phyloP scores from a whole-genome alignment of 2,797 vertebrate genomes.

The Peromyscus eremicus region DNA sequence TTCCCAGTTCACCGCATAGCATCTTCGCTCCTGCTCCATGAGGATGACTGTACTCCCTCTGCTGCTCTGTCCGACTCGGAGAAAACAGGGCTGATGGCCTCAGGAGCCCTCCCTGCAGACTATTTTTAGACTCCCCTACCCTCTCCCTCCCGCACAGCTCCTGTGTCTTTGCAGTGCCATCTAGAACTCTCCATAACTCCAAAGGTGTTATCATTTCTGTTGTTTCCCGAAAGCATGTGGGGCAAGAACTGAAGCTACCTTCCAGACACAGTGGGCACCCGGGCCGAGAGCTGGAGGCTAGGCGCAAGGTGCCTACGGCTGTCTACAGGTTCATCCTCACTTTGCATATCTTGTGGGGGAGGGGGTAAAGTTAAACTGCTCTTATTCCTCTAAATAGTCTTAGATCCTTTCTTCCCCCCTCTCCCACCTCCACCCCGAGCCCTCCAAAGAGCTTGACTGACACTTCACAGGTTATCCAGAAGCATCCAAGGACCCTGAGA shows the following conservation, averaged over 20 bases:
- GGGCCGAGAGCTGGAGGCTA: background rate
- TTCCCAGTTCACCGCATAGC: conserved; percentile 65
- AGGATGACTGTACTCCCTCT: conserved; percentile 66
- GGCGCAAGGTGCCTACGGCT: too few relatives aligned
- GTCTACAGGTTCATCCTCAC: background rate
- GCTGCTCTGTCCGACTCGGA: conserved; percentile 15
- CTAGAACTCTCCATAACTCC: background rate
- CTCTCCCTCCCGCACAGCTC: conserved; percentile 7
- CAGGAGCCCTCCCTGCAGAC: background rate
- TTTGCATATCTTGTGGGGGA: background rate
- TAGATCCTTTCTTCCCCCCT: background rate
- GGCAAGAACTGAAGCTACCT: background rate
- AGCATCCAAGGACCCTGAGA: background rate
- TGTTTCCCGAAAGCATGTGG: background rate
- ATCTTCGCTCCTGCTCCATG: background rate
- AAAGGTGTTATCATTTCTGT: background rate
- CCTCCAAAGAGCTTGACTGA: background rate
- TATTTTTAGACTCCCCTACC: conserved; percentile 66
- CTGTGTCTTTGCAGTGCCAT: background rate
- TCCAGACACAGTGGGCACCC: background rate
- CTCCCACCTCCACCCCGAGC: too few relatives aligned
- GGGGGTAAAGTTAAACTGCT: background rate
- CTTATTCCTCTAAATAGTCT: background rate
- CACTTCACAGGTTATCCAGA: background rate
- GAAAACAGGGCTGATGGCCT: conserved; percentile 64